Percentiles rank a stretch among this genome's conserved stretches.
phyloP scores from a whole-genome alignment of 2,888 invertebrate species.

The Mythimna vitellina region DNA sequence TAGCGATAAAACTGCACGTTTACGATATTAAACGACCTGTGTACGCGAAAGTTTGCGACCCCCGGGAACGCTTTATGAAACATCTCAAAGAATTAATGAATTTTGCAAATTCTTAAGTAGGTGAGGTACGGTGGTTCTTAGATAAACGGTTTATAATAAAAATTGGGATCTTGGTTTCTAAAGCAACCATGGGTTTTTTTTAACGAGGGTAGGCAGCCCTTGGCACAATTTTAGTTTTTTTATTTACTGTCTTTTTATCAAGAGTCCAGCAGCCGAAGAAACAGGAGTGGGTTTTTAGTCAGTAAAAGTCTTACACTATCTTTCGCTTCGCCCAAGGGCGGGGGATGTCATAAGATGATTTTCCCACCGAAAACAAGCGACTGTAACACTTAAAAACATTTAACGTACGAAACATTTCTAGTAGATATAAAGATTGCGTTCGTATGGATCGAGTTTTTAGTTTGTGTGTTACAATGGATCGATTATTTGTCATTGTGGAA shows the following conservation, averaged over 20 bases:
- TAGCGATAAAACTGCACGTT: slow-evolving; percentile 59
- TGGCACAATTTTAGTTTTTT: not conserved
- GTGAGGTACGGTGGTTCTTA: slow-evolving; percentile 15
- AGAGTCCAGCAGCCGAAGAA: not conserved
- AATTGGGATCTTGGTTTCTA: slow-evolving; percentile 1
- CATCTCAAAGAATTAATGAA: slow-evolving; percentile 60
- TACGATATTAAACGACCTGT: slow-evolving; percentile 48
- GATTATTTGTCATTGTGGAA: no score
- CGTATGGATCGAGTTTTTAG: no score
- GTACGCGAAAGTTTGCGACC: slow-evolving; percentile 54
- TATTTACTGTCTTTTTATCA: not conserved
- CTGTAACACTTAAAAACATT: no score
- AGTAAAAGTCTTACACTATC: no score
- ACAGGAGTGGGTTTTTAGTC: no score
- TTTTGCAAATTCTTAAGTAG: slow-evolving; percentile 56
- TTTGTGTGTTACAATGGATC: no score
- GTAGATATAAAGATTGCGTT: no score
- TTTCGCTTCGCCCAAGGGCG: no score
- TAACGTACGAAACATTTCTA: no score
- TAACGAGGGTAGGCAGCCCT: not conserved
- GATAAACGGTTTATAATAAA: slow-evolving; percentile 21
- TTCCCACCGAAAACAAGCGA: no score
- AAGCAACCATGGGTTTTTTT: not conserved
- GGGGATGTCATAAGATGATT: no score
- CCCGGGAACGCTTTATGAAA: slow-evolving; percentile 54